Conservation (phyloP, 1,140 invertebrate genomes). For the Lasioglossum baleicum region DNA sequence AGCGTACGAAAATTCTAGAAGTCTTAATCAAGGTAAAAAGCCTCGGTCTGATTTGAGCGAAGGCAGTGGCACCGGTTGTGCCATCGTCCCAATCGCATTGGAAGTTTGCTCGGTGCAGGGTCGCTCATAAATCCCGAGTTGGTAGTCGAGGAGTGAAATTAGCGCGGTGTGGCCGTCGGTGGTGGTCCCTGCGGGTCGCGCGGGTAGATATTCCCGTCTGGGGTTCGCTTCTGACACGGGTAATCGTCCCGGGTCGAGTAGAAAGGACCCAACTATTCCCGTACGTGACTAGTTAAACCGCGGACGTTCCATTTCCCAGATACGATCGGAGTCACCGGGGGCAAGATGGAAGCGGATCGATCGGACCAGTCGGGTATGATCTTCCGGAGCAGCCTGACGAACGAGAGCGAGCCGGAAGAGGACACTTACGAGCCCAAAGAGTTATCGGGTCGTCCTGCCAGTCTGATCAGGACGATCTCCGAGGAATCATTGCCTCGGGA, state of each 20-base stretch:
- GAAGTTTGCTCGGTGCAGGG: neutral
- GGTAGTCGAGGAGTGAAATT: too few species aligned
- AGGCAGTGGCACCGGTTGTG: too few species aligned
- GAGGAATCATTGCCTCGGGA: constrained; percentile 76
- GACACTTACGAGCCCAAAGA: constrained; percentile 69
- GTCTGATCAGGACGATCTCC: constrained; percentile 72
- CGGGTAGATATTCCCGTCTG: neutral
- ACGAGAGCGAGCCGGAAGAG: constrained; percentile 71
- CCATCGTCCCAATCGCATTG: neutral
- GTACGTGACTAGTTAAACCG: constrained; percentile 59
- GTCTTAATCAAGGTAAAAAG: too few species aligned
- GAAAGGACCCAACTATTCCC: constrained; percentile 47
- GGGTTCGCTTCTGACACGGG: neutral
- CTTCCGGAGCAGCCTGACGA: constrained; percentile 62
- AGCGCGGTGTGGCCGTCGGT: too few species aligned
- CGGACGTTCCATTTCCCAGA: constrained; percentile 55
- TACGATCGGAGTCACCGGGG: constrained; percentile 44
- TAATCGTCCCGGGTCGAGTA: constrained; percentile 24
- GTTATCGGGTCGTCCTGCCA: constrained; percentile 48
- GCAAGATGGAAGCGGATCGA: constrained; percentile 33
- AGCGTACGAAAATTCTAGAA: too few species aligned
- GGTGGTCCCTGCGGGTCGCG: too few species aligned
- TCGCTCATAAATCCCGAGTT: neutral
- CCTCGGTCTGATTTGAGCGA: too few species aligned
- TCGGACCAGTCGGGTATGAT: constrained; percentile 48